Base-by-base conservation (phyloP, 2,888 invertebrate species). In the Capitulum mitella region DNA sequence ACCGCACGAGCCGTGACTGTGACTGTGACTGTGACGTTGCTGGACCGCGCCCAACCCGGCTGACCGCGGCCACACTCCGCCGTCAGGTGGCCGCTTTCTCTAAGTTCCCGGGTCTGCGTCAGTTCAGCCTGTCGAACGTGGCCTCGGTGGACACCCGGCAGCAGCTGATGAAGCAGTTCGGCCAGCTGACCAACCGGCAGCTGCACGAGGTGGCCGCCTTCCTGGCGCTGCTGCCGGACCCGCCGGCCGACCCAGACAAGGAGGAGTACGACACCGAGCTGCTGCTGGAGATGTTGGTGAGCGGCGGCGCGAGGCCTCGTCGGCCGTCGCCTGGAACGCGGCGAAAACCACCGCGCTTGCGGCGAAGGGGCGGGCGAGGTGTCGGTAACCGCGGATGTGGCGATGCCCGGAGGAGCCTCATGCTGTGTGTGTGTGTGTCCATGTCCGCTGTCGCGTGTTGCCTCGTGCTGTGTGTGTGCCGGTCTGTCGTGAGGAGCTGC, bases 61-160 rank as follows among this genome's bases (percentile, higher is more conserved):
- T 46, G 51, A 12, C 22, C 51, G 51, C 51, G 12, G 14, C 51
- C 3, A n/a, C n/a, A n/a, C n/a, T n/a, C n/a, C 19, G n/a, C 32
- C 14, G 14, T 78, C 87, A 97, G 92, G 94, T 93, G 88, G 96
- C 95, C 0, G 93, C 95, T 0, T 99, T 97, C 86, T 92, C 93
- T 0, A 93, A 96, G 85, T 97, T 95, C 85, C 91, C 93, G 10
- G 91, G 95, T 82, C 86, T 98, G 79, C 88, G 92, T 75, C 89
- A 92, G 82, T 98, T 99, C 87, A 91, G 97, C 0, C 87, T 99
- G 54, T 91, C 95, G 0, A 98, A 97, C 86, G 97, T 99, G 26
- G 95, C 95, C 0, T 93, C 92, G 83, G 93, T 99, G n/a, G 97
- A 99, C 84, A 94, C 93, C 0, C 89, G 97, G 82, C 92, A 93